Percentiles rank a stretch among this genome's conserved stretches.
phyloP scores from a whole-genome alignment of 2,797 vertebrate species.

The Myotis daubentonii region DNA sequence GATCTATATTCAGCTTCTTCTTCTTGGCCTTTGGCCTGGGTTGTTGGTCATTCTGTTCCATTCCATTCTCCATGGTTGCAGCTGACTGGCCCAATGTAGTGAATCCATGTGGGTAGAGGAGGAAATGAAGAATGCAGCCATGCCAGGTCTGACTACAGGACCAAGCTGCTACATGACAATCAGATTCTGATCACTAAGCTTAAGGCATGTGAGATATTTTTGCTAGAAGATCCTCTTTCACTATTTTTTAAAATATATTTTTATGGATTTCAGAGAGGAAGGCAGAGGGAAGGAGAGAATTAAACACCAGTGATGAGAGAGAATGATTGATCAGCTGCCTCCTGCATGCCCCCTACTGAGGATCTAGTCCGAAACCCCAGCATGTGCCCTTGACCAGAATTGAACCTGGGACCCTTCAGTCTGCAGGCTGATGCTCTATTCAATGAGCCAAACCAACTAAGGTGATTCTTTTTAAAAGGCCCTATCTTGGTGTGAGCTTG shows the following conservation, averaged over 20 bases:
- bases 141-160: not conserved
- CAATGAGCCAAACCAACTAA: no score
- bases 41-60: not conserved
- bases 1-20: not conserved
- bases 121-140: not conserved
- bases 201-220: not conserved
- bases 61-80: not conserved
- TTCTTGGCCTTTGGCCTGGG: not conserved
- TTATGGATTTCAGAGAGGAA: no score
- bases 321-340: no score
- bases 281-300: no score
- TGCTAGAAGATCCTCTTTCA: not conserved
- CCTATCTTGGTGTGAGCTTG: not conserved
- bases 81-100: not conserved
- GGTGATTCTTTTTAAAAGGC: not conserved
- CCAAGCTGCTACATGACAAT: not conserved
- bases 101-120: not conserved
- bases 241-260: no score
- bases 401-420: no score
- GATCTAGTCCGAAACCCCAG: no score
- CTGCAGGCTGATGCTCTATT: no score
- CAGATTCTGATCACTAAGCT: not conserved
- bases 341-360: no score
- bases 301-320: no score
- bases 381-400: no score